Conservation (phyloP, 2,113 vertebrate genomes). For the Astur gentilis region DNA sequence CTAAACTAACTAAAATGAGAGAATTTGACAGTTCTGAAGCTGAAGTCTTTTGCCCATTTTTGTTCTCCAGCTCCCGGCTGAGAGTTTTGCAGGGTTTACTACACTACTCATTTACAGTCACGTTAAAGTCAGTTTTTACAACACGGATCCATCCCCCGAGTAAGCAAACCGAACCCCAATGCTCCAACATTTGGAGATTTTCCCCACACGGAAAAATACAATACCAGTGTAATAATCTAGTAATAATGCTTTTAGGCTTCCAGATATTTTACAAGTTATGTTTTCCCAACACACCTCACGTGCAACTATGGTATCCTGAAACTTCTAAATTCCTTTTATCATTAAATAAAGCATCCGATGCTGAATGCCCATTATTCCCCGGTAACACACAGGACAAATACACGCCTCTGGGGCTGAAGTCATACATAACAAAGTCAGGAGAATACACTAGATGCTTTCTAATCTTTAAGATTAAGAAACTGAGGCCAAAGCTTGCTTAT, state of each 20-base stretch:
- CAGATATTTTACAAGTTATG: neutral
- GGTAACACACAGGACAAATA: neutral
- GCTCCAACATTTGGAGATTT: neutral
- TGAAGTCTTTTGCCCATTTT: neutral
- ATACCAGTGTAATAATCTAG: neutral
- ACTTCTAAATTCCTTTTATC: neutral
- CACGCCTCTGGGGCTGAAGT: neutral
- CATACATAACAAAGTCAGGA: neutral
- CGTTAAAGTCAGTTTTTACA: neutral
- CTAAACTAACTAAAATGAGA: neutral
- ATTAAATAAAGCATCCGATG: neutral
- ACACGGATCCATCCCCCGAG: rapidly evolving
- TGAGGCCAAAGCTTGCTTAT: neutral
- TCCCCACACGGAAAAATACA: neutral
- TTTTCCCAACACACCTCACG: neutral
- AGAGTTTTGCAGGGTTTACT: neutral
- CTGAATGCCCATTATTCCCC: neutral
- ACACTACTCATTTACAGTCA: neutral
- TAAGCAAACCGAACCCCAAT: neutral
- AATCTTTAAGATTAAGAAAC: slow-evolving; percentile 8
- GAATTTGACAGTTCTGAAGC: neutral
- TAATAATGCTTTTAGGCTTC: neutral
- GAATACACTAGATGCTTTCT: neutral
- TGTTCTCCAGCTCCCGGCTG: neutral
- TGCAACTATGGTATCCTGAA: neutral